Conservation (phyloP, 2,797 vertebrate species). For the Sitta carolinensis region DNA sequence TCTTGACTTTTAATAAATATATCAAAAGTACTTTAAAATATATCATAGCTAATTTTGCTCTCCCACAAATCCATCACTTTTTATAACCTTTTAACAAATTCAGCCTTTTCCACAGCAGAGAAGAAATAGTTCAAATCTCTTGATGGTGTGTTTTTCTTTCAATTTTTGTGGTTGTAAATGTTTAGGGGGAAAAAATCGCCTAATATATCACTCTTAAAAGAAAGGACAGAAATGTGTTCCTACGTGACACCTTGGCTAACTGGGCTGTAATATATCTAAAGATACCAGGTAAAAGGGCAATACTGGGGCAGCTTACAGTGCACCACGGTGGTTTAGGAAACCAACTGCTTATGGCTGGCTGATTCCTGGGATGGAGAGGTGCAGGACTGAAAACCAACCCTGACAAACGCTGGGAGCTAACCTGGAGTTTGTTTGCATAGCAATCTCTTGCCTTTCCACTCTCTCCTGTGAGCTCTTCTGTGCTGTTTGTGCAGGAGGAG, state of each 20-base stretch:
- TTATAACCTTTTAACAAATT: not conserved
- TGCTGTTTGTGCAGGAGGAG: not conserved
- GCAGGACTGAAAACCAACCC: not conserved
- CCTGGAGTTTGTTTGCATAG: not conserved
- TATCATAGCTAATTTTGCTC: conserved; percentile 2
- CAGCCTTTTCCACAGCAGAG: not conserved
- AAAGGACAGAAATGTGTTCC: not conserved
- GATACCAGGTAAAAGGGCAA: not conserved
- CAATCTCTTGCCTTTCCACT: not conserved
- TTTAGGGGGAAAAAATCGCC: not conserved
- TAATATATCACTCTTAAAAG: not conserved
- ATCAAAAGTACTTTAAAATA: conserved; percentile 45
- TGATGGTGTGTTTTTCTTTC: not conserved
- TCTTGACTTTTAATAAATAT: conserved; percentile 64
- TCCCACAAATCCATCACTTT: not conserved
- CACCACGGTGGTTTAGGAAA: not conserved
- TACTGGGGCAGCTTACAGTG: not conserved
- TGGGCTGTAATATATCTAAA: not conserved
- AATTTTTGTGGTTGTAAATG: not conserved
- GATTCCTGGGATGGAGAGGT: not conserved
- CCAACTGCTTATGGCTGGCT: not conserved
- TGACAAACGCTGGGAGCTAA: not conserved
- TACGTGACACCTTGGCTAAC: not conserved
- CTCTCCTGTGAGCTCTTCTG: not conserved
- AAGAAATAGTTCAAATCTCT: not conserved